Conservation (phyloP, 1,140 invertebrate species). For the Ceratoteleas bidentatus region DNA sequence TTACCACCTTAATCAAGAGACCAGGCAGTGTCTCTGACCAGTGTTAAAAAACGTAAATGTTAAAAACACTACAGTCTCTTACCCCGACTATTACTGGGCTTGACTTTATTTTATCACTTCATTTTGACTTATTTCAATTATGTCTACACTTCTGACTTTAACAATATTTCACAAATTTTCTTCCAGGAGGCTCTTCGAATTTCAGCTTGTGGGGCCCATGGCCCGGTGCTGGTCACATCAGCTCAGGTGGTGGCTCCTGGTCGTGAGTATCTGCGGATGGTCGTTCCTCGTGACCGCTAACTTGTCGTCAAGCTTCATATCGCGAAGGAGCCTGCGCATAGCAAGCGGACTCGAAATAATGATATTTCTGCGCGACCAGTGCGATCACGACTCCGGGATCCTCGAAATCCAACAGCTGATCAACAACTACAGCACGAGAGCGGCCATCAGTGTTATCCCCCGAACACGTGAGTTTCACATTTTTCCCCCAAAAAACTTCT, state of each 20-base stretch:
- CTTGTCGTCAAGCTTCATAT: conserved; percentile 56
- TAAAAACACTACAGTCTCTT: no score
- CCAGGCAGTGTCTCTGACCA: no score
- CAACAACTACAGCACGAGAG: conserved; percentile 60
- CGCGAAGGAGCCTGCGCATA: conserved; percentile 30
- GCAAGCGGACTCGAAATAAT: conserved; percentile 68
- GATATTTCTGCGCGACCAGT: conserved; percentile 75
- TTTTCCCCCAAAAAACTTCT: neutral
- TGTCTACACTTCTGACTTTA: no score
- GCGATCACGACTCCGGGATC: conserved; percentile 66
- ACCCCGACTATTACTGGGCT: no score
- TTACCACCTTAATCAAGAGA: no score
- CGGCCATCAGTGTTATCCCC: conserved; percentile 72
- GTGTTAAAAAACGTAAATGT: no score
- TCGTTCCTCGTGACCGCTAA: conserved; percentile 59
- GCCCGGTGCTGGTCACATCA: conserved; percentile 76
- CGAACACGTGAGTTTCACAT: conserved; percentile 70
- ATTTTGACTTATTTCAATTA: no score
- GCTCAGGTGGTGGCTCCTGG: conserved; percentile 77
- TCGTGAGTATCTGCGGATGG: conserved; percentile 72
- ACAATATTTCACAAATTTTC: no score
- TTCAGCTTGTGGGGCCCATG: conserved; percentile 73
- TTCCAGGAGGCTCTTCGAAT: conserved; percentile 42
- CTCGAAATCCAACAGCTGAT: conserved; percentile 71
- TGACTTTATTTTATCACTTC: no score